These are phyloP conservation scores for Tachina grossa DNA, from an alignment of 2,888 invertebrate species.

Conservation along the genomic window DNA sequence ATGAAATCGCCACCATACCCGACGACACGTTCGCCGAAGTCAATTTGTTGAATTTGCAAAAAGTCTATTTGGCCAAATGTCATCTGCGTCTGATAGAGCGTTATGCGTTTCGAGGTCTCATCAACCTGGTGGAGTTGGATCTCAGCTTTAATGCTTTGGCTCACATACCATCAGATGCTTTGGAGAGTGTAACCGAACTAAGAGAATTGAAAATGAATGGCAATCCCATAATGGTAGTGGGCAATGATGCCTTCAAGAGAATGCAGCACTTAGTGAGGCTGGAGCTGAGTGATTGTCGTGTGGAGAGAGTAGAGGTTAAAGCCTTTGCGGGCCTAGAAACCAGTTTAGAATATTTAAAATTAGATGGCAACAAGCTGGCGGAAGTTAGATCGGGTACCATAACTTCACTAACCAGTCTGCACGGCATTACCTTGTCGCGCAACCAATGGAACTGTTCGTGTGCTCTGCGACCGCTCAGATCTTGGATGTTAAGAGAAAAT, in stretches of 20 bases:
- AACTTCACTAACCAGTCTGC: slow-evolving; percentile 87
- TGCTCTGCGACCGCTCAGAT: slow-evolving; percentile 87
- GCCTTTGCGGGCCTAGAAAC: slow-evolving; percentile 89
- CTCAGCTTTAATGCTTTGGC: slow-evolving; percentile 88
- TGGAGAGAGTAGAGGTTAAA: slow-evolving; percentile 87
- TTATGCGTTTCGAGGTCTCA: slow-evolving; percentile 89
- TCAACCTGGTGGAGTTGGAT: slow-evolving; percentile 92
- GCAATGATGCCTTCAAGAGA: slow-evolving; percentile 87
- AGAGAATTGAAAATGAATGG: slow-evolving; percentile 89
- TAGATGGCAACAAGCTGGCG: slow-evolving; percentile 89
- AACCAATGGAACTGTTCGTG: slow-evolving; percentile 94
- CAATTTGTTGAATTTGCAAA: slow-evolving; percentile 91
- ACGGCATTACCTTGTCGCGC: slow-evolving; percentile 89
- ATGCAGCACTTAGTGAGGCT: slow-evolving; percentile 88
- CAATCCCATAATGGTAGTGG: slow-evolving; percentile 89
- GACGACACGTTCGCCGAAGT: slow-evolving; percentile 90
- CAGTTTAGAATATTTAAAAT: slow-evolving; percentile 89
- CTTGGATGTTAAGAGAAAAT: slow-evolving; percentile 91
- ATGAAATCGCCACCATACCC: slow-evolving; percentile 87
- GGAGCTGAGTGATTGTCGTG: slow-evolving; percentile 89
- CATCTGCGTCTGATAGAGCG: slow-evolving; percentile 87
- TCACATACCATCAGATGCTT: slow-evolving; percentile 88
- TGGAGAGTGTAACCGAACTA: slow-evolving; percentile 89
- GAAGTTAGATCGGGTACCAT: slow-evolving; percentile 87
- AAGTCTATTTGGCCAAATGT: slow-evolving; percentile 89